These are phyloP conservation scores for Idris sp. DNA, from an alignment of 1,140 invertebrate genomes.

Conservation along the genomic window DNA sequence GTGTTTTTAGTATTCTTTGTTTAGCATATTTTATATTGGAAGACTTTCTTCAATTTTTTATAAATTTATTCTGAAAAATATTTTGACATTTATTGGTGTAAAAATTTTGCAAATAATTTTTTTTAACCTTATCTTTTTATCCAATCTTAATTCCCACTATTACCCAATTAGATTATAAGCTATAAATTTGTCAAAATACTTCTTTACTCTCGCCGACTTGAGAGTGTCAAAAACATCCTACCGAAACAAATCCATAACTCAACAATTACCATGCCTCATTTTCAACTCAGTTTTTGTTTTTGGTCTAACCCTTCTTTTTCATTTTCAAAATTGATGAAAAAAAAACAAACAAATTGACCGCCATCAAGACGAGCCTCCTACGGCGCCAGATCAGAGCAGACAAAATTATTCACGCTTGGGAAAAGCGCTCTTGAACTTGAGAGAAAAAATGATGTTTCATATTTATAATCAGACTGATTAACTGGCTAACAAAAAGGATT, in stretches of 20 bases:
- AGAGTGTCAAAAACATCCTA: constrained; percentile 30
- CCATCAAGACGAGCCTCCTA: constrained; percentile 16
- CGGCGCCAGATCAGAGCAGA: not conserved
- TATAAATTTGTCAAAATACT: constrained; percentile 19
- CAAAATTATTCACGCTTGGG: constrained; percentile 24
- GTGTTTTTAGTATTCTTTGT: no score
- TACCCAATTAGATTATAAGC: no score
- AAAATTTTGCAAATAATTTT: no score
- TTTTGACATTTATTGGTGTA: no score
- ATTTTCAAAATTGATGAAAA: constrained; percentile 1
- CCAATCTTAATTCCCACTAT: no score
- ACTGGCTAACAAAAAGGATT: constrained; percentile 2
- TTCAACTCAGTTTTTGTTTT: constrained; percentile 5
- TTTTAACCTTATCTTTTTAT: no score
- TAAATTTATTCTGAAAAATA: no score
- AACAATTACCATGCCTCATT: constrained; percentile 9
- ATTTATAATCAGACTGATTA: constrained; percentile 26
- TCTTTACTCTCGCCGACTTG: not conserved
- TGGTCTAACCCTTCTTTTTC: constrained; percentile 25
- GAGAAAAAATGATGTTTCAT: constrained; percentile 25
- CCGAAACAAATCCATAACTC: constrained; percentile 27
- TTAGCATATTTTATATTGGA: no score
- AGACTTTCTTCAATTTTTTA: no score
- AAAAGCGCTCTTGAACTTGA: not conserved
- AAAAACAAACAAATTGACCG: constrained; percentile 7